phyloP scores from a whole-genome alignment of 1,140 invertebrate species.

The Diorhabda sublineata region DNA sequence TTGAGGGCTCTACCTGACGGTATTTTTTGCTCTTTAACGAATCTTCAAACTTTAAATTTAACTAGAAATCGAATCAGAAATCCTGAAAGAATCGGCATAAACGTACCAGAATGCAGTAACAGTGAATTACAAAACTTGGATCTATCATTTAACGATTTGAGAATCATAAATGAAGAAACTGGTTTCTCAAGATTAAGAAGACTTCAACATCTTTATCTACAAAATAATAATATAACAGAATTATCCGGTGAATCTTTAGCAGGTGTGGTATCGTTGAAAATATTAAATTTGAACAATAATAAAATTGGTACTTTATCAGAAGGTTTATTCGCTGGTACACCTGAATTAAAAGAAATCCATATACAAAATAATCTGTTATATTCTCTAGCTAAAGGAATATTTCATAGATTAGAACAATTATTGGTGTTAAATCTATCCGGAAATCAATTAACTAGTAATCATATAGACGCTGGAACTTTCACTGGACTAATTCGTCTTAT shows the following conservation, averaged over 20 bases:
- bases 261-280: conserved; percentile 67
- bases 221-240: conserved; percentile 79
- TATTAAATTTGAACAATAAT: conserved; percentile 82
- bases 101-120: conserved; percentile 53
- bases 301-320: conserved; percentile 71
- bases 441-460: conserved; percentile 79
- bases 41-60: conserved; percentile 77
- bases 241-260: conserved; percentile 72
- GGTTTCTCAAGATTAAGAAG: conserved; percentile 67
- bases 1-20: conserved; percentile 69
- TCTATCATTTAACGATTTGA: conserved; percentile 73
- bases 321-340: conserved; percentile 69
- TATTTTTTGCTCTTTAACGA: conserved; percentile 70
- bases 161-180: conserved; percentile 64
- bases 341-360: conserved; percentile 77
- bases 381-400: conserved; percentile 74
- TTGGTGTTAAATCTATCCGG: conserved; percentile 80
- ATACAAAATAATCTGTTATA: conserved; percentile 75
- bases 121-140: conserved; percentile 68
- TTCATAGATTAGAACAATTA: conserved; percentile 77
- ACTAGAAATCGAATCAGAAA: conserved; percentile 74
- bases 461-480: conserved; percentile 78
- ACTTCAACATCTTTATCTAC: conserved; percentile 70
- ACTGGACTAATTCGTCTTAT: conserved; percentile 77
- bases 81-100: conserved; percentile 66